Evolutionary conservation across 2,113 vertebrate genomes (phyloP), one percentile per base, ranked within the genome.

Genomic region (Gymnorhina tibicen): DNA sequence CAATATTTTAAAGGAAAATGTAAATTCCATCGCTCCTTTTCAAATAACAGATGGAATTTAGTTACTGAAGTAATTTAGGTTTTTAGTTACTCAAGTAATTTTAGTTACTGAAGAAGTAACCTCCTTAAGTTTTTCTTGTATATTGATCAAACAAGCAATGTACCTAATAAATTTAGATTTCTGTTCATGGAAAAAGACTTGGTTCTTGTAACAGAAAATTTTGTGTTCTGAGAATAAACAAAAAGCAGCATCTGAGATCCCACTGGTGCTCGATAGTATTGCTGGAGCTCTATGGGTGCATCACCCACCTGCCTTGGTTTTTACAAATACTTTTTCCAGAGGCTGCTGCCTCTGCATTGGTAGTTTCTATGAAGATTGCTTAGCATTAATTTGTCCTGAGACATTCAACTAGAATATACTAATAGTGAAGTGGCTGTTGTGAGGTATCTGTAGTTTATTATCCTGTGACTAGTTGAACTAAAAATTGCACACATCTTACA

Each of bases 61-160:
- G 50, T 91, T 94, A 35, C 42, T 92, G 35, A 39, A 86, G 44
- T 49, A 20, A 49, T 55, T n/a, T 10, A 67, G 20, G 6, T 7
- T 41, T 75, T 58, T 58, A 47, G 12, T 56, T 39, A 37, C 11
- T 42, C 30, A 35, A 35, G 17, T 39, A 47, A 27, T 44, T 93
- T 92, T 78, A 84, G 35, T 91, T 96, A 58, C 44, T 94, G 50
- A 33, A 81, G 79, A 91, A 92, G 56, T 83, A 50, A 97, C 14
- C 42, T 89, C 11, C 37, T 87, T 19, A 58, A 70, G 39, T 70
- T 93, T 96, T 95, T 85, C 67, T 85, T 96, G 44, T 59, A 10
- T 13, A 86, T 66, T 76, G n/a, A 81, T 87, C 87, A 79, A 94
- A 84, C 33, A 68, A 66, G 42, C 21, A 77, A 7, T 21, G 33